phyloP scores from a whole-genome alignment of 53 echinoderm and acorn worm species.

The Actinopyga echinites region DNA sequence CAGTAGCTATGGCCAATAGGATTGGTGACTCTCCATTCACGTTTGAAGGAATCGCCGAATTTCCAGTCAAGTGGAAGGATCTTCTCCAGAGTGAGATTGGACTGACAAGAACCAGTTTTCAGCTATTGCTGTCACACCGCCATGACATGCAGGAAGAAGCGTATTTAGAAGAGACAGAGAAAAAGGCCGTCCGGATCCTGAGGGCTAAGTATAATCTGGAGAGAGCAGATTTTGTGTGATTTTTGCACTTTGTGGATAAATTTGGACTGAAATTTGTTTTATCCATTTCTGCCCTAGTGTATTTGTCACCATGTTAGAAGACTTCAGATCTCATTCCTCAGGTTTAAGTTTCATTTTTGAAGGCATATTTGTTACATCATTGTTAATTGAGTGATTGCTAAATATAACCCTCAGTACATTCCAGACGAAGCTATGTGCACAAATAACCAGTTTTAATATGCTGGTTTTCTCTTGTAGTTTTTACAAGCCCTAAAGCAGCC shows the following conservation, averaged over 20 bases:
- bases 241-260: not conserved
- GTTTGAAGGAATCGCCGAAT: slow-evolving; percentile 76
- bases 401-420: no score
- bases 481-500: no score
- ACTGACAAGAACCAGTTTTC: slow-evolving; percentile 85
- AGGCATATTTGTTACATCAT: no score
- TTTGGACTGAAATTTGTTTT: no score
- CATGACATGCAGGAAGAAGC: slow-evolving; percentile 95
- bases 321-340: no score
- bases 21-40: slow-evolving; percentile 12
- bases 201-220: slow-evolving; percentile 83
- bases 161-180: slow-evolving; percentile 80
- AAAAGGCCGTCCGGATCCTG: slow-evolving; percentile 77
- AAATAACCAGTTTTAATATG: no score
- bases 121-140: slow-evolving; percentile 79
- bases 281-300: no score
- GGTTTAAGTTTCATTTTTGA: no score
- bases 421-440: no score
- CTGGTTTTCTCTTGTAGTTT: no score
- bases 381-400: no score
- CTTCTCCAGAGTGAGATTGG: slow-evolving; percentile 87
- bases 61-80: slow-evolving; percentile 72
- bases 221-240: slow-evolving; percentile 72
- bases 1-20: not conserved
- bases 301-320: no score